These are phyloP conservation scores for Ameiurus melas DNA, from an alignment of 2,113 vertebrate species.

Conservation along the genomic window DNA sequence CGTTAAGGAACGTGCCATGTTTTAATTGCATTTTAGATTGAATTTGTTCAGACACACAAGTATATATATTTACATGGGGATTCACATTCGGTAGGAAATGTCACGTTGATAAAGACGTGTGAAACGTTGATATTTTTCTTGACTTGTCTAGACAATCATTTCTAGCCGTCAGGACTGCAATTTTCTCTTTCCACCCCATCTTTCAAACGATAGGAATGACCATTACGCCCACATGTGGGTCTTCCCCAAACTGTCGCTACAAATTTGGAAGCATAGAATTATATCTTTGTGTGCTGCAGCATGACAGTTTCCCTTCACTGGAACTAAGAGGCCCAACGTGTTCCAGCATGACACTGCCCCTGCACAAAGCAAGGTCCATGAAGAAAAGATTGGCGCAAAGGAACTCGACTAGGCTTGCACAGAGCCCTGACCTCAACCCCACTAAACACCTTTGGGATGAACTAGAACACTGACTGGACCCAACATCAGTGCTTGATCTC, in stretches of 20 bases:
- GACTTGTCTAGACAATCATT: not conserved
- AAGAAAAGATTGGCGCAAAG: not conserved
- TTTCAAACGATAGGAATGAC: not conserved
- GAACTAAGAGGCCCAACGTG: not conserved
- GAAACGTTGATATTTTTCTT: not conserved
- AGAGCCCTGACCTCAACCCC: not conserved
- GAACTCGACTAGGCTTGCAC: no score
- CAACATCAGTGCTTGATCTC: not conserved
- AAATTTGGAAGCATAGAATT: not conserved
- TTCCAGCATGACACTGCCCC: not conserved
- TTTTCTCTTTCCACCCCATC: not conserved
- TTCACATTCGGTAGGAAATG: not conserved
- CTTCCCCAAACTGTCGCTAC: not conserved
- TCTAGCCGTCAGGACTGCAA: not conserved
- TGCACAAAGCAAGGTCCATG: not conserved
- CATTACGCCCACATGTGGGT: not conserved
- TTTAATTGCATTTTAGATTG: not conserved
- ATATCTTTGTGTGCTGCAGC: not conserved
- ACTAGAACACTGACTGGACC: not conserved
- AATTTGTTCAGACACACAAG: not conserved
- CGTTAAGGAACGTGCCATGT: not conserved
- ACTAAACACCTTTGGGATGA: not conserved
- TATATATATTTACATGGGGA: not conserved
- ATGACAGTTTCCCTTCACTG: not conserved
- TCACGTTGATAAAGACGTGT: not conserved